A percentile compares a stretch with the other conserved stretches of the same genome.
Conservation (phyloP, 2,113 vertebrate genomes). For the Ovis canadensis region DNA sequence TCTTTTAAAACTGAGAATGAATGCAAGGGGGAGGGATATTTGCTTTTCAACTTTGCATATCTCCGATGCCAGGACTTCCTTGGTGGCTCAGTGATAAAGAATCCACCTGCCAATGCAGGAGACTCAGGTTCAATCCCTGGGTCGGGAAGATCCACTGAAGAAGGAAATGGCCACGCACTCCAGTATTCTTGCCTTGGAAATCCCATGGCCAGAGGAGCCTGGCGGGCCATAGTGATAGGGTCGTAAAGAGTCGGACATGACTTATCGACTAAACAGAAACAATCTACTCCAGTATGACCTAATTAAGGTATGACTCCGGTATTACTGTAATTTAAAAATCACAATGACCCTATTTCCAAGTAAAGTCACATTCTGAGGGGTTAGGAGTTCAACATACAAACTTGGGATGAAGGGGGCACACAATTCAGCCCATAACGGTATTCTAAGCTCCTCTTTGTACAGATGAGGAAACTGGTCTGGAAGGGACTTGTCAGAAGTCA, state of each 20-base stretch:
- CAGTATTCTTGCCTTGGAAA: neutral
- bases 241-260: neutral
- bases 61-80: neutral
- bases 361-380: neutral
- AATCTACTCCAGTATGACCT: neutral
- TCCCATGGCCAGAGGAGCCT: neutral
- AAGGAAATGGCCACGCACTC: neutral
- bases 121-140: neutral
- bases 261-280: neutral
- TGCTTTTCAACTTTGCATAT: neutral
- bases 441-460: neutral
- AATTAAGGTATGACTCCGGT: neutral
- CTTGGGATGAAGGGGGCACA: neutral
- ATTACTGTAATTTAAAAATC: neutral
- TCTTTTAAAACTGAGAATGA: slow-evolving; percentile 37
- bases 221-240: neutral
- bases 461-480: neutral
- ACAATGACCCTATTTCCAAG: neutral
- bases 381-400: neutral
- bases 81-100: neutral
- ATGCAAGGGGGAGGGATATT: neutral
- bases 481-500: neutral
- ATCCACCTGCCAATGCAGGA: neutral
- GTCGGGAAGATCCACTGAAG: neutral
- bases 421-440: neutral